Conservation (phyloP, 2,113 vertebrate genomes). For the Oryzias melastigma region DNA sequence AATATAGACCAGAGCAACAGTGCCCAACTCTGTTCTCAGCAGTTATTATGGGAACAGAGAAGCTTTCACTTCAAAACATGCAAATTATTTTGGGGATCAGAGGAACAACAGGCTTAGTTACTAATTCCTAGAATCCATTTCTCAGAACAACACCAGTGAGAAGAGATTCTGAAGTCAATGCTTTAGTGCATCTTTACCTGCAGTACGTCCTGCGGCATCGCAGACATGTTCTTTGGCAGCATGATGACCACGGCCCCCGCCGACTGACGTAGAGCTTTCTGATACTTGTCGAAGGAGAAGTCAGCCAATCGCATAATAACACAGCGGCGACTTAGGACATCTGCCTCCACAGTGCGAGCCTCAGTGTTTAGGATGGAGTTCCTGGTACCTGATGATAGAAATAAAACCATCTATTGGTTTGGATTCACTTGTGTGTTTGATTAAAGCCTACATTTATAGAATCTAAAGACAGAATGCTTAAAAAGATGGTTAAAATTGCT, state of each 20-base stretch:
- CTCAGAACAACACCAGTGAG: neutral
- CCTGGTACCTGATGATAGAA: constrained; percentile 81
- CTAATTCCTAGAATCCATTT: no score
- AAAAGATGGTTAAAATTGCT: no score
- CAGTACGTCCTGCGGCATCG: constrained; percentile 92
- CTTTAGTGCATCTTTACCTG: constrained; percentile 72
- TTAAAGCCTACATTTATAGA: neutral
- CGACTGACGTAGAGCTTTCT: constrained; percentile 93
- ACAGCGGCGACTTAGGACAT: constrained; percentile 94
- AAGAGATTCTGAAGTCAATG: neutral
- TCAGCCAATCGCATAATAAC: constrained; percentile 93
- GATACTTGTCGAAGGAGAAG: constrained; percentile 94
- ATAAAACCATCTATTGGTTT: neutral
- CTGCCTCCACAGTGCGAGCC: constrained; percentile 91
- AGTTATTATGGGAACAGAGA: no score
- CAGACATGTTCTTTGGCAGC: constrained; percentile 89
- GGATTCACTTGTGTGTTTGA: neutral
- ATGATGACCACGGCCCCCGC: constrained; percentile 96
- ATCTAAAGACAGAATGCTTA: no score
- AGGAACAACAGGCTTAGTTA: no score
- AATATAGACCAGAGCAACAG: no score
- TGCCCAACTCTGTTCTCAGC: no score
- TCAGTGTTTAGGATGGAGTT: constrained; percentile 95
- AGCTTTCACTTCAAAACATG: no score
- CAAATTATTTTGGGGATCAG: no score